Evolutionary conservation across 1,140 invertebrate species (phyloP).

Genomic region (Oreohelix idahoensis): DNA sequence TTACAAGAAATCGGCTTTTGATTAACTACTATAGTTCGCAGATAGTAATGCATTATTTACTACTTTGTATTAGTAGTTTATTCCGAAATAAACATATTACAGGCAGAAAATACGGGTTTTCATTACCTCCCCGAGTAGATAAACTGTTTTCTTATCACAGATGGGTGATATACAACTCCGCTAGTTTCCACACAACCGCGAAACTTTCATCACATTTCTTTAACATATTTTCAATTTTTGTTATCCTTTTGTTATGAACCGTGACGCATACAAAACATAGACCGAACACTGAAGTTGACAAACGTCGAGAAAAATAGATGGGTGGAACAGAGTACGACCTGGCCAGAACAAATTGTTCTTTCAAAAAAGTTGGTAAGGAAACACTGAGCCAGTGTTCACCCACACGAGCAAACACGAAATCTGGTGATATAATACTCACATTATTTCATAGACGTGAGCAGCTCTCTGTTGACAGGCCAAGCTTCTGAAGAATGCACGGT

Average conservation of each 20-base stretch:
- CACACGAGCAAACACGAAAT: not conserved
- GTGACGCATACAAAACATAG: not conserved
- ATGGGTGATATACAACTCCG: not conserved
- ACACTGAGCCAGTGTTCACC: not conserved
- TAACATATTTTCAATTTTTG: not conserved
- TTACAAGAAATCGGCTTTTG: no score
- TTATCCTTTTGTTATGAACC: not conserved
- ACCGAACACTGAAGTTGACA: not conserved
- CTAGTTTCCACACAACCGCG: not conserved
- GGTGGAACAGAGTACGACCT: not conserved
- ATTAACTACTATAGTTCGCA: no score
- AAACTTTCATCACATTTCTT: not conserved
- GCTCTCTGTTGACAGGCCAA: not conserved
- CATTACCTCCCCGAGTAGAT: not conserved
- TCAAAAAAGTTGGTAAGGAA: not conserved
- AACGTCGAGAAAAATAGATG: not conserved
- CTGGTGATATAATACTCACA: conserved; percentile 3
- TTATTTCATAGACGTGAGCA: not conserved
- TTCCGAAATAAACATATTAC: not conserved
- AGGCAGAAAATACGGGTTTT: not conserved
- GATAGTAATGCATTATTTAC: not conserved
- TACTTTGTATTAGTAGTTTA: not conserved
- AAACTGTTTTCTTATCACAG: not conserved
- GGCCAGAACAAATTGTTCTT: not conserved
- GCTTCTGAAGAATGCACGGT: not conserved